Percentiles rank a stretch among this genome's conserved stretches.
phyloP scores from a whole-genome alignment of 2,113 vertebrate genomes.

The Panthera uncia region DNA sequence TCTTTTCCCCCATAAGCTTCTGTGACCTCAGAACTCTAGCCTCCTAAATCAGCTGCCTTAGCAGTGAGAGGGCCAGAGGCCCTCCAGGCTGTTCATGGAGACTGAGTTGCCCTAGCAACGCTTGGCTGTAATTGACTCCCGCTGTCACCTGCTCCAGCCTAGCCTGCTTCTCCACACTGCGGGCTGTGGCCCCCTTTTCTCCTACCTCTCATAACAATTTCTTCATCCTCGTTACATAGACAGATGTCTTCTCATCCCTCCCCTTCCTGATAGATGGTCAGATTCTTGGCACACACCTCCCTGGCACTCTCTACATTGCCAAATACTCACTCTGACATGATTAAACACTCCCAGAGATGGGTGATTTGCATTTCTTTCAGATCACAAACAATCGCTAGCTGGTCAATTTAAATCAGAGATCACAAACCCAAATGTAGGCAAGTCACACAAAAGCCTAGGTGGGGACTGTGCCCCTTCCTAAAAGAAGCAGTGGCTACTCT shows the following conservation, averaged over 20 bases:
- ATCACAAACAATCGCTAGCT: constrained; percentile 44
- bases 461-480: neutral
- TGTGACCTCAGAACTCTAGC: constrained; percentile 44
- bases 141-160: constrained; percentile 57
- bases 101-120: constrained; percentile 71
- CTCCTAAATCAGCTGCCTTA: constrained; percentile 58
- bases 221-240: constrained; percentile 42
- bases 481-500: constrained; percentile 21
- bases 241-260: constrained; percentile 34
- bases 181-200: constrained; percentile 34
- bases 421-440: constrained; percentile 11
- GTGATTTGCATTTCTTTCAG: constrained; percentile 57
- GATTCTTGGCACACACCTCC: constrained; percentile 34
- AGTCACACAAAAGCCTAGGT: neutral
- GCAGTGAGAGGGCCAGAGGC: constrained; percentile 48
- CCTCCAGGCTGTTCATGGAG: constrained; percentile 19
- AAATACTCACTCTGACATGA: constrained; percentile 50
- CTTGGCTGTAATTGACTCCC: constrained; percentile 63
- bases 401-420: constrained; percentile 30
- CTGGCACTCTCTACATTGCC: constrained; percentile 14
- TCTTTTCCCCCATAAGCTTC: constrained; percentile 53
- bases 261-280: neutral
- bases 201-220: constrained; percentile 55
- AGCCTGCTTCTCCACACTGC: constrained; percentile 35
- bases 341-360: constrained; percentile 30